Conservation (phyloP, 2,797 vertebrate species). For the Yasuhikotakia modesta region DNA sequence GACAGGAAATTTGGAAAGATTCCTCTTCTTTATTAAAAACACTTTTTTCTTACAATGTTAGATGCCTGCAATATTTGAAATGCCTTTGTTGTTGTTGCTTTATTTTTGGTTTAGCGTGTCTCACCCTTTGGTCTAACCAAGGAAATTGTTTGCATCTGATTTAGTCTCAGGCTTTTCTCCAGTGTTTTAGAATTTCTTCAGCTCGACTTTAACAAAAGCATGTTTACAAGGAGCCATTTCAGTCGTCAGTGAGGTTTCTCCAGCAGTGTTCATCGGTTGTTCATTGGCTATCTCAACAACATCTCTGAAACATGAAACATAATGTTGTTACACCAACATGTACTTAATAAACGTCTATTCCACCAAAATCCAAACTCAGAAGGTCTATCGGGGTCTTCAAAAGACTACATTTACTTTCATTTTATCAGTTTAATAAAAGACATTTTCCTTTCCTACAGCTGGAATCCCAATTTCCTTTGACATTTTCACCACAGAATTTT, state of each 20-base stretch:
- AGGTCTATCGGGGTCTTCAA: no score
- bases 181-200: conserved; percentile 12
- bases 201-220: conserved; percentile 12
- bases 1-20: conserved; percentile 29
- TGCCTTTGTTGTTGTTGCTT: background rate
- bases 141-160: background rate
- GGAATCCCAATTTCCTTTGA: no score
- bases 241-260: conserved; percentile 3
- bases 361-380: background rate
- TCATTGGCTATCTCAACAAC: background rate
- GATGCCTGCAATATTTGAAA: conserved; percentile 4
- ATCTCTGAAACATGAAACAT: background rate
- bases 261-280: background rate
- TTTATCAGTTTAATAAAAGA: no score
- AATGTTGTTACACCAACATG: background rate
- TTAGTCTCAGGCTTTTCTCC: conserved; percentile 5
- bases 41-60: background rate
- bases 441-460: no score
- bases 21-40: background rate
- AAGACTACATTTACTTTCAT: no score
- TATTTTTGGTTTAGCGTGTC: background rate
- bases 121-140: background rate
- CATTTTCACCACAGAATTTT: no score
- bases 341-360: background rate
- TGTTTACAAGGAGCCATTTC: conserved; percentile 16